Evolutionary conservation across 2,113 vertebrate genomes (phyloP).

Genomic region (Nyctibius bracteatus): DNA sequence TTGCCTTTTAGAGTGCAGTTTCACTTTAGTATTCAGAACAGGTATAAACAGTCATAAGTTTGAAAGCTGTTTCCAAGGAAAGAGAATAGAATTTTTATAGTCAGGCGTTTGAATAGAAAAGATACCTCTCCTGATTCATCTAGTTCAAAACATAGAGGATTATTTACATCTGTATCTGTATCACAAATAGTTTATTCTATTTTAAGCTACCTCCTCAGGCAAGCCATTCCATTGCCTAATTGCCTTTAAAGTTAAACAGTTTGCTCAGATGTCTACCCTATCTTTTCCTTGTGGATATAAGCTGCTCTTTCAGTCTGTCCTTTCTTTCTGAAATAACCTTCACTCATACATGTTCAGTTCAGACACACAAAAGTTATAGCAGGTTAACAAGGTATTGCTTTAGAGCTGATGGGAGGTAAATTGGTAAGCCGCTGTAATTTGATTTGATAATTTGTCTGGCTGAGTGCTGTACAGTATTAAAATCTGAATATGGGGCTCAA

Average conservation of each 20-base stretch:
- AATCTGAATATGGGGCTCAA: background rate
- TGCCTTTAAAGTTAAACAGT: slow-evolving; percentile 59
- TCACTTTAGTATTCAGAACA: slow-evolving; percentile 53
- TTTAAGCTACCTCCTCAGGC: slow-evolving; percentile 52
- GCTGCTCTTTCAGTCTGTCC: slow-evolving; percentile 6
- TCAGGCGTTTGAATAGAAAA: slow-evolving; percentile 1
- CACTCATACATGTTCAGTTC: background rate
- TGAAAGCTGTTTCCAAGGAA: slow-evolving; percentile 16
- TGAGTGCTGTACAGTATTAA: background rate
- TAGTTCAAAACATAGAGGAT: slow-evolving; percentile 39
- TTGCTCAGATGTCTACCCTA: slow-evolving; percentile 17
- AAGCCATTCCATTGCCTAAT: slow-evolving; percentile 53
- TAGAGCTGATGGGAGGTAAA: slow-evolving; percentile 24
- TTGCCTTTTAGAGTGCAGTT: slow-evolving; percentile 43
- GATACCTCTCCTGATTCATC: background rate
- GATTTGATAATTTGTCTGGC: slow-evolving; percentile 8
- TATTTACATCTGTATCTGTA: slow-evolving; percentile 53
- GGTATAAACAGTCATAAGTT: slow-evolving; percentile 39
- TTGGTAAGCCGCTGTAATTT: background rate
- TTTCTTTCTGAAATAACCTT: slow-evolving; percentile 47
- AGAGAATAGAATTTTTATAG: slow-evolving; percentile 24
- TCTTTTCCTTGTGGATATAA: background rate
- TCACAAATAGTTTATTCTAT: slow-evolving; percentile 27
- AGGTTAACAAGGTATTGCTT: slow-evolving; percentile 33
- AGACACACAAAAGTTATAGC: background rate